Conservation (phyloP, 2,113 vertebrate genomes). For the Coregonus clupeaformis region DNA sequence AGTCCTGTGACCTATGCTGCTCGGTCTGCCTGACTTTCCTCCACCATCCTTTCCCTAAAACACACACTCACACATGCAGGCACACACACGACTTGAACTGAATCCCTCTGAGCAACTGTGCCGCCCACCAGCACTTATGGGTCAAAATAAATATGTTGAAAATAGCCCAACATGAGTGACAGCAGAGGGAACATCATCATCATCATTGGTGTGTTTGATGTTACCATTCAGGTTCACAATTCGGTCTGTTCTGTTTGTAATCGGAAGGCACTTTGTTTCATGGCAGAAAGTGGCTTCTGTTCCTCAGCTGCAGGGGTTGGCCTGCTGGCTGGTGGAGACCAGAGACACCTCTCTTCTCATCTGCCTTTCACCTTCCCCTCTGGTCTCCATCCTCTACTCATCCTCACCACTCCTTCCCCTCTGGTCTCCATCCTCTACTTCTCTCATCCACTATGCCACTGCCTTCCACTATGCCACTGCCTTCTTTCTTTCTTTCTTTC, state of each 20-base stretch:
- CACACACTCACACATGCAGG: slow-evolving; percentile 6
- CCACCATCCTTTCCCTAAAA: not conserved
- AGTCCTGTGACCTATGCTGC: slow-evolving; percentile 19
- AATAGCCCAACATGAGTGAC: slow-evolving; percentile 78
- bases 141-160: slow-evolving; percentile 82
- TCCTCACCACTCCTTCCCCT: slow-evolving; percentile 35
- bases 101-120: slow-evolving; percentile 46
- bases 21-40: not conserved
- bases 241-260: slow-evolving; percentile 69
- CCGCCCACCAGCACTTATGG: slow-evolving; percentile 78
- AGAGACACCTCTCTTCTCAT: slow-evolving; percentile 23
- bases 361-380: slow-evolving; percentile 20
- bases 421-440: slow-evolving; percentile 14
- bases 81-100: slow-evolving; percentile 26
- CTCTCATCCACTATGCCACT: not conserved
- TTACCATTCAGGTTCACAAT: slow-evolving; percentile 79
- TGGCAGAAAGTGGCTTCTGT: slow-evolving; percentile 96
- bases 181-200: slow-evolving; percentile 58
- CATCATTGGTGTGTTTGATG: slow-evolving; percentile 60
- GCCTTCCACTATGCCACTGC: slow-evolving; percentile 1
- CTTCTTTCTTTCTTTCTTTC: too few species aligned
- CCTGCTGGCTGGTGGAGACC: slow-evolving; percentile 45
- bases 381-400: slow-evolving; percentile 10
- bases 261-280: slow-evolving; percentile 99
- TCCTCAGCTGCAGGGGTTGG: slow-evolving; percentile 44